Conservation (phyloP, 2,888 invertebrate species). For the Aphidoletes aphidimyza region DNA sequence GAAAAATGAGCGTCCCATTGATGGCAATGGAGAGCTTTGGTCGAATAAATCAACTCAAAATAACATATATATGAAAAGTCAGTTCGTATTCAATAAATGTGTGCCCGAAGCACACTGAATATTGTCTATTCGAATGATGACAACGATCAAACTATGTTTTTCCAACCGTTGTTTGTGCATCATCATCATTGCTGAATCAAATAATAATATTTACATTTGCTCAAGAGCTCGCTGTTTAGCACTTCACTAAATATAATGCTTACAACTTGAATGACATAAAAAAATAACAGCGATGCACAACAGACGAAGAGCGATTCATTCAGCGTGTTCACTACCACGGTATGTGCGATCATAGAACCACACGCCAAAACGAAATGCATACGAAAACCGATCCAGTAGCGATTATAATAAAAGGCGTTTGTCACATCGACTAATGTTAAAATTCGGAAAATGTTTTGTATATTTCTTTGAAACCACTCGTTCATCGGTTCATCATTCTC, state of each 20-base stretch:
- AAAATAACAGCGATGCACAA: neutral
- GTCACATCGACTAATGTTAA: neutral
- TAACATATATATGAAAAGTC: too few species aligned
- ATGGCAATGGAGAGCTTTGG: neutral
- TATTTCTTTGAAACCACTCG: neutral
- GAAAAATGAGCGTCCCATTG: too few species aligned
- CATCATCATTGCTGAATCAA: slow-evolving; percentile 42
- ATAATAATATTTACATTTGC: slow-evolving; percentile 15
- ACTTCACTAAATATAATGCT: slow-evolving; percentile 29
- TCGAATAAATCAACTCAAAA: neutral
- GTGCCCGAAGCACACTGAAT: neutral
- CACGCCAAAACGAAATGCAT: neutral
- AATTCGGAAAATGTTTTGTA: slow-evolving; percentile 3
- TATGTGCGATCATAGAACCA: too few species aligned
- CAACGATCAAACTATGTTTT: neutral
- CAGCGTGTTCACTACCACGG: too few species aligned
- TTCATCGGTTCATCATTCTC: neutral
- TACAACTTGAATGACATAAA: slow-evolving; percentile 22
- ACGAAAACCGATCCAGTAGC: neutral
- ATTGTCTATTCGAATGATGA: neutral
- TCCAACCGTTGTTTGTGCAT: neutral
- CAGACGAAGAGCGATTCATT: neutral
- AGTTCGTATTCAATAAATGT: slow-evolving; percentile 16
- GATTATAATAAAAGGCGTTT: neutral
- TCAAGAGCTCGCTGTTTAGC: slow-evolving; percentile 1